phyloP scores from a whole-genome alignment of 2,888 invertebrate genomes.

The Ormyrus labotus region DNA sequence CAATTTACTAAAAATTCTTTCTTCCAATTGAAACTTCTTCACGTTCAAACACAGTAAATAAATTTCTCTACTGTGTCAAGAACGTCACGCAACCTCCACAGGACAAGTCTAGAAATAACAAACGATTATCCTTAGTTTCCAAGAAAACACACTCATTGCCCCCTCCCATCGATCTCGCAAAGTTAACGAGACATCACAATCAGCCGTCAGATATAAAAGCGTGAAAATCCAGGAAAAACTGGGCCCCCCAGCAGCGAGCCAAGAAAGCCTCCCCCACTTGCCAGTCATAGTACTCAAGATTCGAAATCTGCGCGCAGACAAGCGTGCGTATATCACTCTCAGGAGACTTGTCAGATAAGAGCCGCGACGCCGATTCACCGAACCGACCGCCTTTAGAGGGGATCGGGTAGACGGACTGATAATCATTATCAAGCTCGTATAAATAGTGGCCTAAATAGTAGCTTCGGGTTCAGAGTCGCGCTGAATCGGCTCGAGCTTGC shows the following conservation, averaged over 20 bases:
- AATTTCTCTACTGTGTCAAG: too few species aligned
- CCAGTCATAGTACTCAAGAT: neutral
- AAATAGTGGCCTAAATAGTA: slow-evolving; percentile 71
- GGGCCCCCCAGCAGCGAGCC: slow-evolving; percentile 34
- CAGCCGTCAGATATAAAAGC: neutral
- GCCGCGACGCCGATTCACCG: slow-evolving; percentile 42
- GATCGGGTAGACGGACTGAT: slow-evolving; percentile 68
- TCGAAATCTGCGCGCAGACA: slow-evolving; percentile 20
- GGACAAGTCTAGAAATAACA: too few species aligned
- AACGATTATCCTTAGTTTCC: too few species aligned
- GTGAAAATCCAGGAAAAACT: slow-evolving; percentile 38
- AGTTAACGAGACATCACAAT: too few species aligned
- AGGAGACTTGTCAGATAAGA: slow-evolving; percentile 67
- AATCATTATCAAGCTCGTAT: slow-evolving; percentile 71
- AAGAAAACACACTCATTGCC: too few species aligned
- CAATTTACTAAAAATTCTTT: too few species aligned
- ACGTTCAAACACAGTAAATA: too few species aligned
- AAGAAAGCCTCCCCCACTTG: neutral
- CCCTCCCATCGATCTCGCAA: too few species aligned
- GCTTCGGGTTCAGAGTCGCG: slow-evolving; percentile 67
- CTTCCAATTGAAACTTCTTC: too few species aligned
- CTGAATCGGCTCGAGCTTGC: slow-evolving; percentile 58
- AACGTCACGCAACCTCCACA: too few species aligned
- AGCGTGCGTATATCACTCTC: slow-evolving; percentile 63
- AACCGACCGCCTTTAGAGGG: slow-evolving; percentile 56